phyloP scores from a whole-genome alignment of 2,888 invertebrate species.

The Tridacna gigas region DNA sequence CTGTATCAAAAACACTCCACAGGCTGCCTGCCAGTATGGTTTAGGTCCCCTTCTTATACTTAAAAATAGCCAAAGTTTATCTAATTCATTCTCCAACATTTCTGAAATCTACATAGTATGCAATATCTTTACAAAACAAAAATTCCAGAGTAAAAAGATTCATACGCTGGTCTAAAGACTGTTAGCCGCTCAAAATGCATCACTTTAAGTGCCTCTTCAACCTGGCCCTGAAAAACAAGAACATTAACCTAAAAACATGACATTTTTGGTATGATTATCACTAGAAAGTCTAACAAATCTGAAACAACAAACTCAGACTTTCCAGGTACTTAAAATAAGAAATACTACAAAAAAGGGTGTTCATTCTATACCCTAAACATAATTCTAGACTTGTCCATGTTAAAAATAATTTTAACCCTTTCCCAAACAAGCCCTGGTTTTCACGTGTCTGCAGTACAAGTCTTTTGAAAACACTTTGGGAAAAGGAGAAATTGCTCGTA shows the following conservation, averaged over 20 bases:
- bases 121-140: no score
- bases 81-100: no score
- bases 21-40: no score
- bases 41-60: no score
- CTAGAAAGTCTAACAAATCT: no score
- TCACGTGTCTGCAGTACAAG: not conserved
- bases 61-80: no score
- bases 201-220: slow-evolving; percentile 83
- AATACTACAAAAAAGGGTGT: not conserved
- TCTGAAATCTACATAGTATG: no score
- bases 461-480: not conserved
- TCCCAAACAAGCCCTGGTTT: not conserved
- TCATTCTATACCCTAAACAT: not conserved
- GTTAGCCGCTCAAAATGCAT: slow-evolving; percentile 81
- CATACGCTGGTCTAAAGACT: slow-evolving; percentile 84
- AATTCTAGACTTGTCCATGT: not conserved
- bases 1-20: no score
- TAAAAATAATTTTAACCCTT: not conserved
- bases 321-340: no score
- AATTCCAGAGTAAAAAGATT: slow-evolving; percentile 15
- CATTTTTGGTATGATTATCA: no score
- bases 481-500: not conserved
- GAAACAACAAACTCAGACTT: no score
- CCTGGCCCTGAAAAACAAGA: slow-evolving; percentile 80
- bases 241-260: no score